Conservation (phyloP, 2,797 vertebrate genomes). For the Heteromormyrus szaboi region DNA sequence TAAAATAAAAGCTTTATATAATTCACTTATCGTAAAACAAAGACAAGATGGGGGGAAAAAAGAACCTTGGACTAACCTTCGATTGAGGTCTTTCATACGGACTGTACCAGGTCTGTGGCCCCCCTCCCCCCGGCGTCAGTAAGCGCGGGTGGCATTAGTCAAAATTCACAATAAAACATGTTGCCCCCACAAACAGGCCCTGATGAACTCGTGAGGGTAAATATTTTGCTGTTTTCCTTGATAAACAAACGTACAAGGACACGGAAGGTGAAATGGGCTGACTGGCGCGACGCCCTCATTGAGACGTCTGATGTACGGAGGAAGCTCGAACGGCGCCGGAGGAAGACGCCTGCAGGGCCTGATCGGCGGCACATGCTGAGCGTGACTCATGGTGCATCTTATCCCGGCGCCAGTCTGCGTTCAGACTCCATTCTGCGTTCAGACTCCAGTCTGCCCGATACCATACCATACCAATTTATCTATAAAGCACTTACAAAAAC, state of each 20-base stretch:
- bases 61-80: neutral
- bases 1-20: neutral
- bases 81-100: neutral
- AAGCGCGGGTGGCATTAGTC: neutral
- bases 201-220: neutral
- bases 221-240: neutral
- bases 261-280: neutral
- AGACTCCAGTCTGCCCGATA: neutral
- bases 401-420: neutral
- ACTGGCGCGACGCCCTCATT: neutral
- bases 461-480: too few relatives aligned
- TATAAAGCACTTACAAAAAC: too few relatives aligned
- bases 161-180: neutral
- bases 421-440: neutral
- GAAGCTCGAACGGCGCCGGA: neutral
- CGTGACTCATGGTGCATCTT: neutral
- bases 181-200: neutral
- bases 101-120: neutral
- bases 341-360: neutral
- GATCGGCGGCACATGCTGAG: neutral
- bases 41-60: neutral
- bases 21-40: neutral
- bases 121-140: neutral
- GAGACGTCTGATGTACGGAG: neutral
- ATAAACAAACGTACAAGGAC: neutral